Evolutionary conservation across 1,140 invertebrate species (phyloP).

Genomic region (Drosophila orena): DNA sequence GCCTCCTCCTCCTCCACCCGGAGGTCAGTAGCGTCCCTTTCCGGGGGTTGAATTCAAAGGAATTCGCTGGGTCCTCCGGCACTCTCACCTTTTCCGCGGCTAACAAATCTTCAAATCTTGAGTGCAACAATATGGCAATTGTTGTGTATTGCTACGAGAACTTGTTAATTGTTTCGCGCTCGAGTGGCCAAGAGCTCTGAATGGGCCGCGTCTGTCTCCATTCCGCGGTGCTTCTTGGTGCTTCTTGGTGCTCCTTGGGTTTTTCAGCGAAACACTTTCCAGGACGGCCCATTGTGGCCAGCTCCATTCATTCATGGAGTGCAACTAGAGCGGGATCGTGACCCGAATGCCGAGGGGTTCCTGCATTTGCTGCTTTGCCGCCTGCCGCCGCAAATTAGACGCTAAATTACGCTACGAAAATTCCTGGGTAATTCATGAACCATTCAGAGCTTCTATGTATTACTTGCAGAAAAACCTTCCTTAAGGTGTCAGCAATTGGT

Average conservation of each 20-base stretch:
- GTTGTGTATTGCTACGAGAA: slow-evolving; percentile 47
- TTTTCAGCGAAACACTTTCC: slow-evolving; percentile 73
- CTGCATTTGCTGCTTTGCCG: slow-evolving; percentile 56
- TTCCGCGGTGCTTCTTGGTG: slow-evolving; percentile 14
- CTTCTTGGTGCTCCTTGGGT: slow-evolving; percentile 49
- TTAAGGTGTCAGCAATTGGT: no score
- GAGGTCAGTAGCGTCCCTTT: slow-evolving; percentile 27
- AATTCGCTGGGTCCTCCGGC: slow-evolving; percentile 53
- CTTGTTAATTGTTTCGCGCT: slow-evolving; percentile 81
- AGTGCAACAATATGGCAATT: slow-evolving; percentile 67
- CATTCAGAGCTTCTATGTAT: slow-evolving; percentile 17
- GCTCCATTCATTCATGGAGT: slow-evolving; percentile 74
- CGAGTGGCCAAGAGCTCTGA: slow-evolving; percentile 55
- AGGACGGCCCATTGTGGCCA: slow-evolving; percentile 55
- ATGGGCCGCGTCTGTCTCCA: slow-evolving; percentile 21
- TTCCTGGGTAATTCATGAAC: slow-evolving; percentile 62
- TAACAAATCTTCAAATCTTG: slow-evolving; percentile 44
- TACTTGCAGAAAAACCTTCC: neutral
- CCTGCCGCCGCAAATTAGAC: slow-evolving; percentile 73
- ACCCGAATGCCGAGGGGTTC: slow-evolving; percentile 23
- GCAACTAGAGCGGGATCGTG: slow-evolving; percentile 44
- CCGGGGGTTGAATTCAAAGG: slow-evolving; percentile 57
- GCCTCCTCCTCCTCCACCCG: slow-evolving; percentile 26
- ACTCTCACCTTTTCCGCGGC: slow-evolving; percentile 29
- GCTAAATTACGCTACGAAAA: slow-evolving; percentile 73